Conservation (phyloP, 2,888 invertebrate genomes). For the Julus scanicus region DNA sequence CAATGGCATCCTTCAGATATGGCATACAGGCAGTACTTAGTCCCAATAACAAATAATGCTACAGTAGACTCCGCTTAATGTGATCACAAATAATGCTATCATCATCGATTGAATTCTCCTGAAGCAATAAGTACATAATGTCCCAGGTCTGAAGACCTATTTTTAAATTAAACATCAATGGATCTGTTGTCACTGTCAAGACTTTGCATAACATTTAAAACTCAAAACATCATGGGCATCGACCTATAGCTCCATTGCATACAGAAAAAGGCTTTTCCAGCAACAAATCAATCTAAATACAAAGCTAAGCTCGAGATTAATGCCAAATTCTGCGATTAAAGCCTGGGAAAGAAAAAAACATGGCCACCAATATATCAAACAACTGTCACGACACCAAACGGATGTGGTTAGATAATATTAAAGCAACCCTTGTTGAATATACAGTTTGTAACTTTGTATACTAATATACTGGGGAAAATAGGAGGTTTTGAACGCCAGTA, state of each 20-base stretch:
- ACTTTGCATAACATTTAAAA: too few species aligned
- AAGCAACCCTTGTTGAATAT: background rate
- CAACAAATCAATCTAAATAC: background rate
- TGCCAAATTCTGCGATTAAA: background rate
- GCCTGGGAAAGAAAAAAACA: background rate
- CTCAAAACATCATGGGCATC: background rate
- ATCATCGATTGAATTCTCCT: too few species aligned
- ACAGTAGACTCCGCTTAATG: too few species aligned
- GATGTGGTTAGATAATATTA: background rate
- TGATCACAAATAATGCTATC: too few species aligned
- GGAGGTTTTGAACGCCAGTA: background rate
- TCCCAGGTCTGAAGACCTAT: too few species aligned
- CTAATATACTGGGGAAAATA: too few species aligned
- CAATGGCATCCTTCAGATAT: background rate
- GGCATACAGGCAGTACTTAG: background rate
- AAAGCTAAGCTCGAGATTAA: background rate
- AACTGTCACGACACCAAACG: conserved; percentile 17
- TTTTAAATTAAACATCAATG: too few species aligned
- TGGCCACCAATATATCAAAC: background rate
- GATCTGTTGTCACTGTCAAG: too few species aligned
- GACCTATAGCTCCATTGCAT: background rate
- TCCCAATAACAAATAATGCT: too few species aligned
- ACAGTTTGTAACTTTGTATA: too few species aligned
- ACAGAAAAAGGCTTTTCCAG: background rate
- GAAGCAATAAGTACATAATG: too few species aligned